Percentiles rank a stretch among this genome's conserved stretches.
Evolutionary conservation across 2,113 vertebrate species (phyloP).

Genomic region (Dascyllus trimaculatus): DNA sequence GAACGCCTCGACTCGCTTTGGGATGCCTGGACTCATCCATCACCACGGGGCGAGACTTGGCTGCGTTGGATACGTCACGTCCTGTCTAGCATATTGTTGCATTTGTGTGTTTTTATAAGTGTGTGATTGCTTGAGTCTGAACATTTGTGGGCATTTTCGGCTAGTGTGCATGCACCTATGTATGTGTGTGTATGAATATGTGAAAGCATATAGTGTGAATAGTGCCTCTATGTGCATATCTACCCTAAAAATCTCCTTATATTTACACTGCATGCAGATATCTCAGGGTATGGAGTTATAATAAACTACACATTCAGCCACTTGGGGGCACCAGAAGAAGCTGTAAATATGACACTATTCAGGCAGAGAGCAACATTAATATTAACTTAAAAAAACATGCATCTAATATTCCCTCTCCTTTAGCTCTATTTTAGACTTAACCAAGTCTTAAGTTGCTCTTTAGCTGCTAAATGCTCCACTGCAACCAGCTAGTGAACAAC

Average conservation of each 20-base stretch:
- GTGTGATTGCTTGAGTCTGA: slow-evolving; percentile 18
- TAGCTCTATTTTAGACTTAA: not conserved
- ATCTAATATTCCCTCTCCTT: not conserved
- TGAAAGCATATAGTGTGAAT: not conserved
- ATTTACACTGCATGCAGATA: not conserved
- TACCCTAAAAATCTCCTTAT: not conserved
- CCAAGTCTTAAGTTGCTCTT: not conserved
- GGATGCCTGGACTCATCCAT: slow-evolving; percentile 72
- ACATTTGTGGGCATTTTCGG: not conserved
- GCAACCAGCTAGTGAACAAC: not conserved
- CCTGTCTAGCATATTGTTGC: slow-evolving; percentile 31
- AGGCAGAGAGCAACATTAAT: not conserved
- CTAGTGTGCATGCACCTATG: not conserved
- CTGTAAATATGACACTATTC: not conserved
- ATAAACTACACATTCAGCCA: not conserved
- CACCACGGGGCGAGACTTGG: slow-evolving; percentile 54
- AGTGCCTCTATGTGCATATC: not conserved
- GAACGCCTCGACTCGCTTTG: slow-evolving; percentile 64
- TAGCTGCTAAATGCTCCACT: not conserved
- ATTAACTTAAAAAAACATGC: not conserved
- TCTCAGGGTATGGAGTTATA: not conserved
- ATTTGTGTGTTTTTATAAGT: slow-evolving; percentile 33
- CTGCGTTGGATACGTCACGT: slow-evolving; percentile 60
- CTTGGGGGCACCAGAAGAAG: not conserved
- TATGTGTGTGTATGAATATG: not conserved